Conservation (phyloP, 2,888 invertebrate species). For the Magallana nippona region DNA sequence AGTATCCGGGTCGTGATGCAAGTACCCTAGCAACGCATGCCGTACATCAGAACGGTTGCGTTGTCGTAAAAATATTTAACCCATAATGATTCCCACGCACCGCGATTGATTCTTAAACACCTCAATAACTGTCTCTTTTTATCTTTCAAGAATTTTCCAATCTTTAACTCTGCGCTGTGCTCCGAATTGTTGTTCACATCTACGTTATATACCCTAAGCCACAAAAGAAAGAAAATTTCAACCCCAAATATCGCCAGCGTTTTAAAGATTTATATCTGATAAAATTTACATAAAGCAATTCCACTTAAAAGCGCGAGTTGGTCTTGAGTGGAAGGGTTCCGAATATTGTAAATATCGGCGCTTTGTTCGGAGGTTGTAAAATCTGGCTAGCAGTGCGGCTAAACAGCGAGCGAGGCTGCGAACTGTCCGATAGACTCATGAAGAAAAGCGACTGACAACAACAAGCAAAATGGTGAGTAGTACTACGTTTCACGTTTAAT, state of each 20-base stretch:
- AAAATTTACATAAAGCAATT: constrained; percentile 35
- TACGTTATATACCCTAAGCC: not conserved
- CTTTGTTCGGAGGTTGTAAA: constrained; percentile 32
- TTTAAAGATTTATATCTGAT: constrained; percentile 31
- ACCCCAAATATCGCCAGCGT: constrained; percentile 13
- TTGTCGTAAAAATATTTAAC: not conserved
- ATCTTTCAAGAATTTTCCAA: not conserved
- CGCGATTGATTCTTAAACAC: not conserved
- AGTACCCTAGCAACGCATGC: constrained; percentile 21
- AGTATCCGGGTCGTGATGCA: not conserved
- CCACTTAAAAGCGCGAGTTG: constrained; percentile 27
- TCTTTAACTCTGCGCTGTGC: not conserved
- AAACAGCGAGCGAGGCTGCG: not conserved
- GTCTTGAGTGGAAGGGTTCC: constrained; percentile 13
- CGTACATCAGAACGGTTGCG: not conserved
- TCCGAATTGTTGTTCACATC: constrained; percentile 11
- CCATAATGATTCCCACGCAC: constrained; percentile 14
- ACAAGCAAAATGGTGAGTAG: constrained; percentile 22
- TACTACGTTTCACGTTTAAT: not conserved
- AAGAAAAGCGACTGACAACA: not conserved
- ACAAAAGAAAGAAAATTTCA: constrained; percentile 29
- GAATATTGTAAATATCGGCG: constrained; percentile 29
- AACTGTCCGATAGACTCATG: not conserved
- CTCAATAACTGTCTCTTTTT: constrained; percentile 9
- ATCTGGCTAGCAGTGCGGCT: not conserved